phyloP scores from a whole-genome alignment of 2,797 vertebrate species.

The Pitangus sulphuratus region DNA sequence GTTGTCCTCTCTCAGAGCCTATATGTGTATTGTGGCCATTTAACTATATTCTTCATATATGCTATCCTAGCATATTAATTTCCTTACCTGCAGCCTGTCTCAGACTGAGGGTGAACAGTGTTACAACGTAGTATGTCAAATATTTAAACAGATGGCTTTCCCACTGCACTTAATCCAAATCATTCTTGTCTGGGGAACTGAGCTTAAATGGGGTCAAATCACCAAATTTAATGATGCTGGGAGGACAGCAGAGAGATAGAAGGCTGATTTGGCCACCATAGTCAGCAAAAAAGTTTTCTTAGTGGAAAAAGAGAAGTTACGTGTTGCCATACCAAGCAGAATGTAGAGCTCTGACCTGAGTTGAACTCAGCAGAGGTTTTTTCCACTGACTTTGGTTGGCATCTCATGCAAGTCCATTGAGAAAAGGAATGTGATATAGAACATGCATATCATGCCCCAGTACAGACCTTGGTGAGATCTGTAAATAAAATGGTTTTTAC shows the following conservation, averaged over 20 bases:
- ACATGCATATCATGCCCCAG: not conserved
- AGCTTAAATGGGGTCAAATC: not conserved
- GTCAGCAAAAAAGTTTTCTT: not conserved
- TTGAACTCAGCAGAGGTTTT: not conserved
- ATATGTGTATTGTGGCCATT: not conserved
- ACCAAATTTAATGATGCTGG: not conserved
- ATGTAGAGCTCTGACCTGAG: accelerated
- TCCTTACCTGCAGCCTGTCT: not conserved
- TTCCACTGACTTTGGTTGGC: not conserved
- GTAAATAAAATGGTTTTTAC: not conserved
- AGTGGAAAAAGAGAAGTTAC: not conserved
- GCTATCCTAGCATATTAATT: not conserved
- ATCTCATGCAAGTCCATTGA: not conserved
- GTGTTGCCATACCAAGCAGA: not conserved
- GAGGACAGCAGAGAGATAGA: not conserved
- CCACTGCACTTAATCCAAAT: not conserved
- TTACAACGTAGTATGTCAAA: accelerated
- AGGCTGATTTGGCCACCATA: not conserved
- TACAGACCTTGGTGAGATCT: not conserved
- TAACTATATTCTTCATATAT: not conserved
- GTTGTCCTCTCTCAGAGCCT: not conserved
- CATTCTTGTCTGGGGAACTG: not conserved
- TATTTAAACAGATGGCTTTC: not conserved
- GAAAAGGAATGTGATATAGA: not conserved
- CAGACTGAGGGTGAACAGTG: not conserved